A percentile compares a stretch with the other conserved stretches of the same genome.
Conservation (phyloP, 2,797 vertebrate genomes). For the Podargus strigoides region DNA sequence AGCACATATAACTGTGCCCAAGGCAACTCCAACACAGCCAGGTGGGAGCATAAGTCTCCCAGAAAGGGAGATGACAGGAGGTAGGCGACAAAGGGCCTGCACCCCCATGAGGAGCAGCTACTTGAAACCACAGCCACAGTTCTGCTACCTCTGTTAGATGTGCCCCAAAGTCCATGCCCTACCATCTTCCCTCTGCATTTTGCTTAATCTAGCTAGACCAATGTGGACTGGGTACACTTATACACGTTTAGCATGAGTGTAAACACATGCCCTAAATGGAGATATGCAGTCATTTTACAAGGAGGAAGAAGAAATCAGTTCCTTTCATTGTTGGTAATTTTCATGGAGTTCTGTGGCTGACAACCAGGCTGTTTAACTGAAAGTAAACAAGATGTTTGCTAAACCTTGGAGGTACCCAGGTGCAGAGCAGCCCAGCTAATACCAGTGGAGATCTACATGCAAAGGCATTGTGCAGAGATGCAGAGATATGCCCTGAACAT, state of each 20-base stretch:
- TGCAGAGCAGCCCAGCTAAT: not conserved
- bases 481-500: not conserved
- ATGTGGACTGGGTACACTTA: not conserved
- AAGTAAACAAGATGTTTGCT: not conserved
- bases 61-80: too few relatives aligned
- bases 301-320: not conserved
- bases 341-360: not conserved
- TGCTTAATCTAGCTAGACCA: not conserved
- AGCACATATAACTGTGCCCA: rapidly evolving
- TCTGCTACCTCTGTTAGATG: not conserved
- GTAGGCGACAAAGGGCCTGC: not conserved
- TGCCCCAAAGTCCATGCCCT: rapidly evolving
- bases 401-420: not conserved
- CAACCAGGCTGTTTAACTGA: not conserved
- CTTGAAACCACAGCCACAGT: not conserved
- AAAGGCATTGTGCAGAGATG: not conserved
- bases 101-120: not conserved
- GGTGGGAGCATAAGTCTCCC: not conserved
- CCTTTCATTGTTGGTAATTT: not conserved
- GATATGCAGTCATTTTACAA: not conserved
- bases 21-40: not conserved
- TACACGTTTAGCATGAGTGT: not conserved
- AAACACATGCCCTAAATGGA: not conserved
- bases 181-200: not conserved
- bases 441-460: not conserved